Conservation (phyloP, 2,888 invertebrate genomes). For the Drosophila kambysellisi region DNA sequence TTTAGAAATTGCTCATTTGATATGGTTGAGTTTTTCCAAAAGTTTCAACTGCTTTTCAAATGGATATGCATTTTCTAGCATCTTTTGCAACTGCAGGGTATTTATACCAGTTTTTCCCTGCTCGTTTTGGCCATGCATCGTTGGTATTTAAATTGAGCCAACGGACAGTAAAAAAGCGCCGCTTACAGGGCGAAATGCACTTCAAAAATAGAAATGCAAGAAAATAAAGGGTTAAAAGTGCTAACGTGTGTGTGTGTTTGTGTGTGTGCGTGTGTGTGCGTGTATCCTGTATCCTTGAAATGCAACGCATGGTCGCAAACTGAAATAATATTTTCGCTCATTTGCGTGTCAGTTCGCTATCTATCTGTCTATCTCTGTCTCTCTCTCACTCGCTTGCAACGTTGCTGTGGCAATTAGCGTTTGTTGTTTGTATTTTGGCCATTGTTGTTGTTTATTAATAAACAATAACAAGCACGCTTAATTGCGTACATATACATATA, state of each 20-base stretch:
- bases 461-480: conserved; percentile 75
- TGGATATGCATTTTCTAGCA: conserved; percentile 1
- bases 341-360: neutral
- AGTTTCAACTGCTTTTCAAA: neutral
- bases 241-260: conserved; percentile 20
- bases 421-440: conserved; percentile 25
- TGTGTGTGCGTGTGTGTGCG: conserved; percentile 16
- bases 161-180: conserved; percentile 67
- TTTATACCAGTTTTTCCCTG: conserved; percentile 36
- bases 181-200: conserved; percentile 71
- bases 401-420: conserved; percentile 72
- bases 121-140: conserved; percentile 76
- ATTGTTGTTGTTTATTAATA: conserved; percentile 77
- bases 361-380: neutral
- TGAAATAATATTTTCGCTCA: conserved; percentile 27
- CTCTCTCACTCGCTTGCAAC: neutral
- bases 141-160: conserved; percentile 79
- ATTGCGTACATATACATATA: conserved; percentile 52
- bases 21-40: neutral
- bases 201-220: conserved; percentile 73
- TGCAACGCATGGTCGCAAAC: conserved; percentile 51
- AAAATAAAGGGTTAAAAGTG: conserved; percentile 61
- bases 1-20: neutral
- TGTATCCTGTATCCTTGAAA: conserved; percentile 67
- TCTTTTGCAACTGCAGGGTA: conserved; percentile 41